Base-by-base conservation (phyloP, 2,113 vertebrate genomes). In the Edolisoma coerulescens region DNA sequence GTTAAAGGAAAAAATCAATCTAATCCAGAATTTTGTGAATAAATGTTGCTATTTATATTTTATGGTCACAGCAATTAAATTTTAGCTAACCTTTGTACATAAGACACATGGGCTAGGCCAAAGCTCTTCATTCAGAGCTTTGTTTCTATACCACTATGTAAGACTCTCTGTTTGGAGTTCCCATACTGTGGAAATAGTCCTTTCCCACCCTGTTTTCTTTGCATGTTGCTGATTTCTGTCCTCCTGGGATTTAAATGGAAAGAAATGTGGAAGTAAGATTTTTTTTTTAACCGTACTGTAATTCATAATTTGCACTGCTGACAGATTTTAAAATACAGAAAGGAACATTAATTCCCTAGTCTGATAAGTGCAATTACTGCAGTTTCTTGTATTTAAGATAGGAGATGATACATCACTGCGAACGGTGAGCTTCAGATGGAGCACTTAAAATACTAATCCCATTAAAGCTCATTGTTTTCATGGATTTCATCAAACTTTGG, bases 41-140 rank as follows among this genome's bases (percentile, higher is more conserved):
- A 96, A 89, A 94, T 92, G 85, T 96, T 71, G 94, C 80, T 98
- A 97, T 98, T 97, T 98, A 96, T 97, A 92, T 89, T 91, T 81
- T 89, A 35, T 32, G 57, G 50, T 91, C 84, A 88, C 78, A 76
- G 49, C 67, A 87, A 27, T 75, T 59, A 65, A 57, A 70, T 86
- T 88, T 75, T 70, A 63, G 69, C 67, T 81, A 90, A 73, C 26
- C 16, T 78, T 67, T 93, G 76, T 70, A 54, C 57, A 9, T 60
- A 86, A 78, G 78, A 21, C 68, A 86, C 47, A 13, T 30, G n/a
- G 39, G 53, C 63, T 86, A 77, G 73, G 56, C 65, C 33, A 59
- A 13, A 59, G n/a, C n/a, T n/a, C 47, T 88, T 50, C 44, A 21
- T 70, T 75, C 49, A 44, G 82, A 91, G 56, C 42, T 85, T 87